phyloP scores from a whole-genome alignment of 2,797 vertebrate species.

The Neomorphus geoffroyi region DNA sequence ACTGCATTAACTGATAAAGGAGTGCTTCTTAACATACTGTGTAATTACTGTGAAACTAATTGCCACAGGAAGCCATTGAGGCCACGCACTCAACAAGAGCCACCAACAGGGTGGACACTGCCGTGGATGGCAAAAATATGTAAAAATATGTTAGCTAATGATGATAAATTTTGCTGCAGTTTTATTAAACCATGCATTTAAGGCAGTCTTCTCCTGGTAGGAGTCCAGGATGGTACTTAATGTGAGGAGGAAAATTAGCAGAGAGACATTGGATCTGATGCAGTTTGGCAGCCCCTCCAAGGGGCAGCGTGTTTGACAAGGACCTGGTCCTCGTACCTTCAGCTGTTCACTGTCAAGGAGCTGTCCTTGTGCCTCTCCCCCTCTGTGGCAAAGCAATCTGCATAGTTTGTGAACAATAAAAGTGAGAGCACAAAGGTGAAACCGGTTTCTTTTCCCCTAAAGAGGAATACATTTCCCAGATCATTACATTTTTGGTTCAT shows the following conservation, averaged over 20 bases:
- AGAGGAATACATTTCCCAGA: conserved; percentile 56
- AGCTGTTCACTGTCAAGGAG: not conserved
- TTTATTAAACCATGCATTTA: not conserved
- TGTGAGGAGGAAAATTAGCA: not conserved
- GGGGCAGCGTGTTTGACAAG: not conserved
- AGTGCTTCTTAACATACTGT: not conserved
- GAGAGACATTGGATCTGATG: not conserved
- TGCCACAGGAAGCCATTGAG: not conserved
- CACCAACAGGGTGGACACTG: not conserved
- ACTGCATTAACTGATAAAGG: not conserved
- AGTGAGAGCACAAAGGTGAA: conserved; percentile 42
- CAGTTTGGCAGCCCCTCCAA: not conserved
- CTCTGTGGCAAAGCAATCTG: not conserved
- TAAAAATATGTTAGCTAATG: not conserved
- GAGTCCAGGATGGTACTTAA: not conserved
- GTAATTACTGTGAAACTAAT: not conserved
- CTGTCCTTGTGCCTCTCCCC: not conserved
- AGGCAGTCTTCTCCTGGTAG: not conserved
- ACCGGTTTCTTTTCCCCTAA: not conserved
- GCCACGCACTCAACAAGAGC: not conserved
- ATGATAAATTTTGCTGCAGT: not conserved
- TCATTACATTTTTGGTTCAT: conserved; percentile 65
- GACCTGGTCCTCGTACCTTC: not conserved
- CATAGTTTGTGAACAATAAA: conserved; percentile 16
- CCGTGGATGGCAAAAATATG: not conserved